Conservation (phyloP, 2,113 vertebrate genomes). For the Seriola dumerili region DNA sequence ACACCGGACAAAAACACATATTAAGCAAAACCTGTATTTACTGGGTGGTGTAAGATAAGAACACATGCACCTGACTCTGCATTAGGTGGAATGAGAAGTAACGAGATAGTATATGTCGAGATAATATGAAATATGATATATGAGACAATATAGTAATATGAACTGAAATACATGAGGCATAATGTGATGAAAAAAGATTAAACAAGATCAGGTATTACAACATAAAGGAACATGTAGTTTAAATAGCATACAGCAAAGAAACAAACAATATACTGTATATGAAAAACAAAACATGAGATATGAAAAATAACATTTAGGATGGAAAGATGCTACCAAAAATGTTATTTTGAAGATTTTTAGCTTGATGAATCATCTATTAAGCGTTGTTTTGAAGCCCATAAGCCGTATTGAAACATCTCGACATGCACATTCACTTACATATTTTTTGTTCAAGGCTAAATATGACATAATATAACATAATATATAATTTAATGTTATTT, state of each 20-base stretch:
- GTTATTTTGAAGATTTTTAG: not conserved
- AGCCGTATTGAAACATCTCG: not conserved
- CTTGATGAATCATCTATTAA: not conserved
- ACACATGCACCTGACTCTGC: not conserved
- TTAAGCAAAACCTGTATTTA: constrained; percentile 64
- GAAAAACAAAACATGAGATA: not conserved
- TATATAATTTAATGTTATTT: too few relatives aligned
- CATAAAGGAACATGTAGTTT: not conserved
- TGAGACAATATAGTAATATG: not conserved
- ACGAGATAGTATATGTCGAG: not conserved
- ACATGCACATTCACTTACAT: not conserved
- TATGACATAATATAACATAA: not conserved
- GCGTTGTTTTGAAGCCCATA: not conserved
- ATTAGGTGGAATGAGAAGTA: not conserved
- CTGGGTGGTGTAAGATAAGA: constrained; percentile 20
- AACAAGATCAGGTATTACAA: constrained; percentile 26
- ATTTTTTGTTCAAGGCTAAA: not conserved
- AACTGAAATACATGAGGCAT: not conserved
- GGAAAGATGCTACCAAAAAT: not conserved
- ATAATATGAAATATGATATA: constrained; percentile 14
- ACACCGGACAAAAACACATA: constrained; percentile 68
- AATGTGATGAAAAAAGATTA: not conserved
- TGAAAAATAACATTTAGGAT: not conserved
- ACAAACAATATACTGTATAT: not conserved
- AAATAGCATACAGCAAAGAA: not conserved